Conservation (phyloP, 2,113 vertebrate species). For the Okapia johnstoni region DNA sequence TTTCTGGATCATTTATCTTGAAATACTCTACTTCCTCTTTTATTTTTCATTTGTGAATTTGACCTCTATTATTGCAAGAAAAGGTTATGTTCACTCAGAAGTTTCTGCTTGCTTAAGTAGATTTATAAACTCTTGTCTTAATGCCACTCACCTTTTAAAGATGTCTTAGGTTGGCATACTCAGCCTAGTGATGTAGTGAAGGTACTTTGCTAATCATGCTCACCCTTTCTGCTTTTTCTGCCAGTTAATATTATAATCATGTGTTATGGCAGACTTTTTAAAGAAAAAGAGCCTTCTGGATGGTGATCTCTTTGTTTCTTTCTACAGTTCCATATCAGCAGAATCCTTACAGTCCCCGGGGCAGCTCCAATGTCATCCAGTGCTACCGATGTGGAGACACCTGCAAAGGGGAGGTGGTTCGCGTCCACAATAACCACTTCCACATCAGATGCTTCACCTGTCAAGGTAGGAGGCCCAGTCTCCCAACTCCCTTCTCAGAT, state of each 20-base stretch:
- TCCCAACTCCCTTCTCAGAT: background rate
- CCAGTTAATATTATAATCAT: background rate
- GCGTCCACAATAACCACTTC: slow-evolving; percentile 96
- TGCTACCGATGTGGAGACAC: slow-evolving; percentile 95
- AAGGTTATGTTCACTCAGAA: background rate
- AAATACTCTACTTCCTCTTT: background rate
- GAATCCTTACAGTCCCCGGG: slow-evolving; percentile 82
- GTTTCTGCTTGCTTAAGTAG: background rate
- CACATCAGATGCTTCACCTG: slow-evolving; percentile 99
- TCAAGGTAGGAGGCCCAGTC: slow-evolving; percentile 85
- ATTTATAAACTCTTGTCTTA: background rate
- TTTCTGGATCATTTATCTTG: background rate
- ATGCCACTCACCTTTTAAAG: background rate
- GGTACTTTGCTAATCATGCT: background rate
- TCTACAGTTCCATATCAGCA: slow-evolving; percentile 89
- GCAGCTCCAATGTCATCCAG: slow-evolving; percentile 87
- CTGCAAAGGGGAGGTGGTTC: slow-evolving; percentile 98
- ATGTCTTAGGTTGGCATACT: background rate
- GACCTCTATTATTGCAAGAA: background rate
- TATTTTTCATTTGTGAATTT: background rate
- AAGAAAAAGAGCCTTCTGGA: background rate
- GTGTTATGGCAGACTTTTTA: background rate
- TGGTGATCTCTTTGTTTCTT: slow-evolving; percentile 16
- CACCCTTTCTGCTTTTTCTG: background rate
- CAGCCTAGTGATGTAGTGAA: background rate